Percentiles rank a stretch among this genome's conserved stretches.
Evolutionary conservation across 2,797 vertebrate species (phyloP).

Genomic region (Enoplosus armatus): DNA sequence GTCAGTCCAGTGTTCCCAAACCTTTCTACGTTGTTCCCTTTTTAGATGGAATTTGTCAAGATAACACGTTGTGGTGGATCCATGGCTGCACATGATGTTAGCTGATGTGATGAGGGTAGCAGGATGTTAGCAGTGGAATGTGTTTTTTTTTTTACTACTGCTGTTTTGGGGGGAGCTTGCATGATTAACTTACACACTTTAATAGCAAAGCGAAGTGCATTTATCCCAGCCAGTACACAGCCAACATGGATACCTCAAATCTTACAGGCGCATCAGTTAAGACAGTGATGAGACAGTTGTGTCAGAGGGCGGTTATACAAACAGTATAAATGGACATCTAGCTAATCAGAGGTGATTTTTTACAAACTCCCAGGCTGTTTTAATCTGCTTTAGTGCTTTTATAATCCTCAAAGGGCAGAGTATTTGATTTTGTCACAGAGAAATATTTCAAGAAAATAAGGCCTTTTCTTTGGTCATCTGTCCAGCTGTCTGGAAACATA

Average conservation of each 20-base stretch:
- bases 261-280: neutral
- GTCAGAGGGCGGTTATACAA: conserved; percentile 22
- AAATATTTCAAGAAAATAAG: neutral
- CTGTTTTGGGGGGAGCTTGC: neutral
- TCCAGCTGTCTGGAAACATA: conserved; percentile 13
- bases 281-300: conserved; percentile 16
- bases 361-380: neutral
- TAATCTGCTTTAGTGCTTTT: conserved; percentile 39
- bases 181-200: conserved; percentile 25
- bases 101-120: neutral
- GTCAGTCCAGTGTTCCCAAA: neutral
- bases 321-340: conserved; percentile 1
- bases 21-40: too few relatives aligned
- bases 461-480: conserved; percentile 19
- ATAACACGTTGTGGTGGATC: neutral
- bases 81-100: neutral
- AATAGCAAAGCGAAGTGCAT: neutral
- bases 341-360: conserved; percentile 24
- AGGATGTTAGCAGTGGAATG: neutral
- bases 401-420: conserved; percentile 14
- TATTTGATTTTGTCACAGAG: conserved; percentile 17
- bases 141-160: neutral
- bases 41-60: too few relatives aligned
- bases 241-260: conserved; percentile 1
- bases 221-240: neutral